These are phyloP conservation scores for Cercocebus atys DNA, from an alignment of 2,113 vertebrate species.

Conservation along the genomic window DNA sequence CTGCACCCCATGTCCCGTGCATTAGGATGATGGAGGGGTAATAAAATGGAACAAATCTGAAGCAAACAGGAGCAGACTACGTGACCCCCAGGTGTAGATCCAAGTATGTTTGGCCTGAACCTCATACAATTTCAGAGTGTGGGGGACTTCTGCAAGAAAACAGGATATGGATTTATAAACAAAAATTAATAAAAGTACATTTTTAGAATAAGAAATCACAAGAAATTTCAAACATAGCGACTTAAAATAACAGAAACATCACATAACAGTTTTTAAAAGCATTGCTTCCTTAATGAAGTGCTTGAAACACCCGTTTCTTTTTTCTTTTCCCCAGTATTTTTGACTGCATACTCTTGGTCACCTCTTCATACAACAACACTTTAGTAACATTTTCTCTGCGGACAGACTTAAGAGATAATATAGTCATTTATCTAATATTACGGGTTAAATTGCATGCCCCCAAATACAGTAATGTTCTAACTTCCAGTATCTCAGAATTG, in stretches of 20 bases:
- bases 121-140: neutral
- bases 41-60: neutral
- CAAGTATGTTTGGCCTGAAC: neutral
- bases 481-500: neutral
- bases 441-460: neutral
- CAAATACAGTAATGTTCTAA: neutral
- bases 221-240: neutral
- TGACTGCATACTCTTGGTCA: neutral
- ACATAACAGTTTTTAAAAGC: neutral
- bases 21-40: no score
- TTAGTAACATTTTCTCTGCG: neutral
- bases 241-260: neutral
- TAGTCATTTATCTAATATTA: neutral
- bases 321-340: neutral
- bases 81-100: neutral
- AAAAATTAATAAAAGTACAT: neutral
- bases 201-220: neutral
- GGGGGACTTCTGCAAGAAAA: neutral
- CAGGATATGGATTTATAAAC: neutral
- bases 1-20: accelerated
- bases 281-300: neutral
- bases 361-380: neutral
- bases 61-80: neutral
- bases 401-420: neutral
- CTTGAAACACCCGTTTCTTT: neutral